These are phyloP conservation scores for Linepithema humile DNA, from an alignment of 1,140 invertebrate genomes.

Conservation along the genomic window DNA sequence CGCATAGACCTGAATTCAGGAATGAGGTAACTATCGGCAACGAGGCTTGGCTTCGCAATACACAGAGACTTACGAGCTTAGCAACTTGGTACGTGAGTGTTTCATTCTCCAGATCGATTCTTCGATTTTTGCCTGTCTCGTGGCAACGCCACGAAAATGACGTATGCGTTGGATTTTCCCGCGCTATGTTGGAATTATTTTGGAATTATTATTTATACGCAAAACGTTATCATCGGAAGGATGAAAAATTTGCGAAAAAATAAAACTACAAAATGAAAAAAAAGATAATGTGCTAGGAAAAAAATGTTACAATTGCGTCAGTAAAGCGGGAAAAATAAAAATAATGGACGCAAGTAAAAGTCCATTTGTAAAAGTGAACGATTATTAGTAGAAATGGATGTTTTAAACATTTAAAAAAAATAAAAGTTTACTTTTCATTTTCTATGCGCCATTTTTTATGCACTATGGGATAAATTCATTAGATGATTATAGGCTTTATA, in stretches of 20 bases:
- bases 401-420: neutral
- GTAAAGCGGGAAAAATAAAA: neutral
- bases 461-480: neutral
- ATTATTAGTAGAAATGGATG: neutral
- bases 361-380: neutral
- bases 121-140: neutral
- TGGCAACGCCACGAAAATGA: neutral
- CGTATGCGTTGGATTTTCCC: neutral
- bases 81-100: slow-evolving; percentile 6
- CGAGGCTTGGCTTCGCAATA: neutral
- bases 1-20: neutral
- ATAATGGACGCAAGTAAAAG: neutral
- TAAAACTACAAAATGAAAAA: neutral
- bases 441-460: too few relatives aligned
- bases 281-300: neutral
- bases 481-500: neutral
- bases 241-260: neutral
- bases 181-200: slow-evolving; percentile 11
- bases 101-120: slow-evolving; percentile 3
- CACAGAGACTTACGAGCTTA: neutral
- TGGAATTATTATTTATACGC: slow-evolving; percentile 3
- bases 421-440: neutral
- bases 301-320: neutral
- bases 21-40: slow-evolving; percentile 16
- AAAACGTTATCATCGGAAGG: too few relatives aligned